Base-by-base conservation (phyloP, 2,888 invertebrate species). In the Imbricaverruca yamaguchii region DNA sequence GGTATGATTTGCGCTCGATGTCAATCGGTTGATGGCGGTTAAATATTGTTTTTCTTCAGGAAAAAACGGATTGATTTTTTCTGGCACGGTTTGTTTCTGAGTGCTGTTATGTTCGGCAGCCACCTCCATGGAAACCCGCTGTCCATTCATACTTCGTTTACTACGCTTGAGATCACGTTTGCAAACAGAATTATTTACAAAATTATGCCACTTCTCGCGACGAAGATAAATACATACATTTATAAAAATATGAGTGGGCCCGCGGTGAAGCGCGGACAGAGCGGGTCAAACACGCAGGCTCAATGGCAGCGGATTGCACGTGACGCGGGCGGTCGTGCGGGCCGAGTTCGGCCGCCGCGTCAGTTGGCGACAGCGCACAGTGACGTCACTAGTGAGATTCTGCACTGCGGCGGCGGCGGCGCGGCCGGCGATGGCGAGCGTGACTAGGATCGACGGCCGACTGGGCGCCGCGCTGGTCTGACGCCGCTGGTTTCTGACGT, bases 211-310 rank as follows among this genome's bases (percentile, higher is more conserved):
- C 39, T n/a, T 18, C 15, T 9, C 39, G 18, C 25, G 12, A n/a
- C 53, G 15, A 18, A 69, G 69, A 69, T 69, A 69, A 69, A 69
- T 69, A 69, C 69, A 25, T 15, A 69, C 25, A 18, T 15, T n/a
- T 53, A 69, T 59, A 69, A 69, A 63, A 69, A 53, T 69, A 69
- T 39, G 39, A 69, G 69, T 69, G 25, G 69, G 69, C 12, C 25
- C 39, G 69, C 69, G 39, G 9, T 39, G 69, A 10, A 9, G 15
- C n/a, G 53, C 39, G 15, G 69, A 15, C 18, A n/a, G 10, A 21
- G 18, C 39, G 25, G 67, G 25, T 15, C 11, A 67, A 25, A 11
- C 25, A 15, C 59, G 12, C 4, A 59, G 59, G 10, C 67, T 23
- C 67, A 11, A 11, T 67, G 67, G 25, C 67, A 67, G 25, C 39